A percentile compares a stretch with the other conserved stretches of the same genome.
Evolutionary conservation across 2,113 vertebrate genomes (phyloP).

Genomic region (Salvelinus fontinalis): DNA sequence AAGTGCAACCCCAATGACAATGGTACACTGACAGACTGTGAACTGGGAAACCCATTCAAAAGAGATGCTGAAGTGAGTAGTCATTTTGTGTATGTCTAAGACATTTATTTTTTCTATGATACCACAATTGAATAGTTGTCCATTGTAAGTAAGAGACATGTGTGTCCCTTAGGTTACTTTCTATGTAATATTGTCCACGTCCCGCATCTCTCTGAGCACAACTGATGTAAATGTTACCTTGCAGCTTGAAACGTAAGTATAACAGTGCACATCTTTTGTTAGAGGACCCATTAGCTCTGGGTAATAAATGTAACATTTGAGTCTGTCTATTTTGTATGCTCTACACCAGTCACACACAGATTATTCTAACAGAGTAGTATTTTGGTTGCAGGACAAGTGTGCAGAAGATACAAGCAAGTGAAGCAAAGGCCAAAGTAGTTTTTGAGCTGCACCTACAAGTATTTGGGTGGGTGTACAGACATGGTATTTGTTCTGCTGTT

Average conservation of each 20-base stretch:
- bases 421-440: conserved; percentile 84
- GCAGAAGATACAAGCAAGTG: conserved; percentile 78
- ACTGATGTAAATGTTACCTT: conserved; percentile 81
- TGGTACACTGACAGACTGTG: conserved; percentile 82
- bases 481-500: neutral
- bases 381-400: conserved; percentile 82
- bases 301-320: neutral
- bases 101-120: too few species aligned
- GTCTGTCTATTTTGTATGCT: too few species aligned
- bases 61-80: conserved; percentile 84
- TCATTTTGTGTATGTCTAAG: neutral
- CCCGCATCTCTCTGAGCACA: conserved; percentile 81
- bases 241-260: conserved; percentile 84
- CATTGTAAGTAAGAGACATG: neutral
- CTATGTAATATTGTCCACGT: conserved; percentile 83
- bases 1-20: conserved; percentile 82
- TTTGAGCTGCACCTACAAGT: conserved; percentile 87
- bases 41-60: conserved; percentile 90
- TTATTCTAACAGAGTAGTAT: neutral
- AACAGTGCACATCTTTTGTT: neutral
- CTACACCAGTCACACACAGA: too few species aligned
- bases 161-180: conserved; percentile 79
- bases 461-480: conserved; percentile 75
- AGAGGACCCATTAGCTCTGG: neutral
- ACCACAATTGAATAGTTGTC: neutral